These are phyloP conservation scores for Syngnathus typhle DNA, from an alignment of 2,113 vertebrate species.

Conservation along the genomic window DNA sequence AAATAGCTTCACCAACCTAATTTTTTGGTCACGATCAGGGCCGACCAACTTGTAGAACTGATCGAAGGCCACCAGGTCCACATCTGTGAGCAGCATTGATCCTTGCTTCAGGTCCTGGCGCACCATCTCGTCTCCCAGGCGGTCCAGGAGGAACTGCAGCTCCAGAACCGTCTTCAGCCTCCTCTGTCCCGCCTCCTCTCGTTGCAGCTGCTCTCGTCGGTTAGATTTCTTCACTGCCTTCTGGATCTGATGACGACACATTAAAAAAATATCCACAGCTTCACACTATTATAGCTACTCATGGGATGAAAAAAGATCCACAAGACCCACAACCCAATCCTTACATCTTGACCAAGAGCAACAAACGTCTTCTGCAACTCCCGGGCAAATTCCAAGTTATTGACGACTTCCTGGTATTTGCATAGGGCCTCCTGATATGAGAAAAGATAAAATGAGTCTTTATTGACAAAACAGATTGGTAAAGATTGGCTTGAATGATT, in stretches of 20 bases:
- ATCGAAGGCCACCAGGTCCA: slow-evolving; percentile 80
- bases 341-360: slow-evolving; percentile 92
- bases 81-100: slow-evolving; percentile 77
- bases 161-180: slow-evolving; percentile 88
- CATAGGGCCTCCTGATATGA: slow-evolving; percentile 84
- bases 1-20: slow-evolving; percentile 71
- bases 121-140: slow-evolving; percentile 85
- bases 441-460: background rate
- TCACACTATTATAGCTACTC: background rate
- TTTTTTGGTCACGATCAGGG: slow-evolving; percentile 84
- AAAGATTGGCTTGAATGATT: background rate
- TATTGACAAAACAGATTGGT: background rate
- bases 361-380: slow-evolving; percentile 93
- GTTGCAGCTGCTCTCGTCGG: slow-evolving; percentile 87
- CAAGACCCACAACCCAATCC: slow-evolving; percentile 33
- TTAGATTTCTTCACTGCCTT: slow-evolving; percentile 91
- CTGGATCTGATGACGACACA: slow-evolving; percentile 78
- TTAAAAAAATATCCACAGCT: background rate
- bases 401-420: slow-evolving; percentile 89
- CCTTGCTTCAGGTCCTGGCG: slow-evolving; percentile 86
- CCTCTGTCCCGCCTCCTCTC: slow-evolving; percentile 90
- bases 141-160: slow-evolving; percentile 87
- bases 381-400: slow-evolving; percentile 94
- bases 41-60: slow-evolving; percentile 95
- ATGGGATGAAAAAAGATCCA: background rate